Evolutionary conservation across 2,888 invertebrate genomes (phyloP).

Genomic region (Drosophila colorata): DNA sequence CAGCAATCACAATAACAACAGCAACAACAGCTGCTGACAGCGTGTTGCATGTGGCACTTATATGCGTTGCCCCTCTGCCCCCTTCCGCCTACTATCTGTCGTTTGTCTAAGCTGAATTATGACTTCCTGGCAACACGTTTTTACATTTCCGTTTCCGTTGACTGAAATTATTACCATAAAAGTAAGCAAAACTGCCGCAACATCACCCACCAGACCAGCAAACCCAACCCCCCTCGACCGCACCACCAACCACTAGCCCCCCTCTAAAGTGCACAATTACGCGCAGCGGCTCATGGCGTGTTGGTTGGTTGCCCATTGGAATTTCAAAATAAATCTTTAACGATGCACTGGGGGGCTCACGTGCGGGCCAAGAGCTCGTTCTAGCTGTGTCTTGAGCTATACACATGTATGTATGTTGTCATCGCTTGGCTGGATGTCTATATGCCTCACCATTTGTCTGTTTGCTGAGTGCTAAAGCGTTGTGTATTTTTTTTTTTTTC

Average conservation of each 20-base stretch:
- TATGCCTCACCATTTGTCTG: slow-evolving; percentile 38
- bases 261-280: slow-evolving; percentile 63
- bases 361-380: slow-evolving; percentile 39
- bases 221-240: not conserved
- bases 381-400: slow-evolving; percentile 10
- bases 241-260: not conserved
- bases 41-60: slow-evolving; percentile 62
- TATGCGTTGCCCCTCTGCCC: not conserved
- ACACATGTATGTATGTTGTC: slow-evolving; percentile 22
- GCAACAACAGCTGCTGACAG: slow-evolving; percentile 45
- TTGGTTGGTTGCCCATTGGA: slow-evolving; percentile 55
- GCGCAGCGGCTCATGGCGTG: slow-evolving; percentile 50
- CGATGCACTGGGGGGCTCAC: slow-evolving; percentile 67
- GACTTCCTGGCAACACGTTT: slow-evolving; percentile 80
- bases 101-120: slow-evolving; percentile 80
- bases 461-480: slow-evolving; percentile 48
- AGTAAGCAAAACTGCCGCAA: slow-evolving; percentile 62
- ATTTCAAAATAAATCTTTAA: slow-evolving; percentile 76
- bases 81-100: slow-evolving; percentile 45
- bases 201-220: slow-evolving; percentile 3
- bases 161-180: slow-evolving; percentile 77
- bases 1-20: slow-evolving; percentile 37
- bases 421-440: slow-evolving; percentile 17
- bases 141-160: slow-evolving; percentile 79
- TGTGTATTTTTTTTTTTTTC: slow-evolving; percentile 14